A percentile compares a stretch with the other conserved stretches of the same genome.
These are phyloP conservation scores for Cynopterus sphinx DNA, from an alignment of 2,797 vertebrate species.

Conservation along the genomic window DNA sequence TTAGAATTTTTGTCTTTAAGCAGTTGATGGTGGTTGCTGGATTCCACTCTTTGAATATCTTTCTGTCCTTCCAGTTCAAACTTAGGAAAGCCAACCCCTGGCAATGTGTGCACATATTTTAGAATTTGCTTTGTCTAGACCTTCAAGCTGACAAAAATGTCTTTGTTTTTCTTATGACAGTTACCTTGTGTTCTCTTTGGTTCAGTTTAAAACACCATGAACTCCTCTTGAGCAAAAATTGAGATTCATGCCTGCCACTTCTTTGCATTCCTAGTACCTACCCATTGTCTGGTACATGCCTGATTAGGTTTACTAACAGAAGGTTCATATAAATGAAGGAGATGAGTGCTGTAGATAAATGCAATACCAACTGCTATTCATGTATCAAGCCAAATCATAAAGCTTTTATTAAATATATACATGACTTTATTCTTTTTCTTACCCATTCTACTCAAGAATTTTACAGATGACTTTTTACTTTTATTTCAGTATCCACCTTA, in stretches of 20 bases:
- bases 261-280: neutral
- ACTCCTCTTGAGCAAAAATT: neutral
- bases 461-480: neutral
- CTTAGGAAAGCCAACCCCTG: neutral
- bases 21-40: neutral
- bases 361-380: neutral
- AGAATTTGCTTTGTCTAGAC: neutral
- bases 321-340: neutral
- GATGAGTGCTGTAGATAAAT: neutral
- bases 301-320: neutral
- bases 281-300: neutral
- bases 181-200: neutral
- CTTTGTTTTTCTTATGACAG: neutral
- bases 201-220: neutral
- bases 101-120: neutral
- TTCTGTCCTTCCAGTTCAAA: neutral
- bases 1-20: neutral
- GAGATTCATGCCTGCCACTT: neutral
- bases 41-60: neutral
- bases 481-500: neutral
- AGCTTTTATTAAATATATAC: neutral
- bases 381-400: neutral
- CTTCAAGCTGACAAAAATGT: neutral
- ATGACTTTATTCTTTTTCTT: conserved; percentile 30
- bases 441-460: neutral